Evolutionary conservation across 2,113 vertebrate genomes (phyloP).

Genomic region (Phaethon lepturus): DNA sequence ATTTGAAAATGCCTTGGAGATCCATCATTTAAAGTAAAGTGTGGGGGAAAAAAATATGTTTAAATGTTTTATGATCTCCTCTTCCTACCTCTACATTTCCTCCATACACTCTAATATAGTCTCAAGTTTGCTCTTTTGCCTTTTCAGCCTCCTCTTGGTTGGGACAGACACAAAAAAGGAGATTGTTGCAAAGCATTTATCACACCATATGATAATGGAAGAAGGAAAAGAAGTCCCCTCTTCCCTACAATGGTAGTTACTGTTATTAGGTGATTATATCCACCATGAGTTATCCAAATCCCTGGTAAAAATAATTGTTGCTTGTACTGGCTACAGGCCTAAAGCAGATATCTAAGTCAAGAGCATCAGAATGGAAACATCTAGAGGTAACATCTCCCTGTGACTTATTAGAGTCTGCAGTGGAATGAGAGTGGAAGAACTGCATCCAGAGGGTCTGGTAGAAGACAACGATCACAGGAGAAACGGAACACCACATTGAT

Average conservation of each 20-base stretch:
- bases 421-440: neutral
- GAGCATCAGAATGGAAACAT: neutral
- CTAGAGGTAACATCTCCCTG: neutral
- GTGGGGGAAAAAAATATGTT: fast-evolving
- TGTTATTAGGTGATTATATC: neutral
- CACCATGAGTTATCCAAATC: neutral
- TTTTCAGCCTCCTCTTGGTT: neutral
- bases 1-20: neutral
- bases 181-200: neutral
- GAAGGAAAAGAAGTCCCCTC: neutral
- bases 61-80: neutral
- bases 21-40: neutral
- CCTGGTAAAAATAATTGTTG: neutral
- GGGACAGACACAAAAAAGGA: neutral
- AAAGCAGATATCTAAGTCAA: neutral
- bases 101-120: neutral
- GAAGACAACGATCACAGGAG: neutral
- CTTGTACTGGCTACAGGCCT: neutral
- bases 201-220: neutral
- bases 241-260: fast-evolving
- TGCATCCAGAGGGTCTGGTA: neutral
- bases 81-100: neutral
- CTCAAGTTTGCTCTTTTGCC: neutral
- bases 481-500: neutral
- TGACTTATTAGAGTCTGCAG: neutral